phyloP scores from a whole-genome alignment of 2,113 vertebrate genomes.

The Haemorhous mexicanus region DNA sequence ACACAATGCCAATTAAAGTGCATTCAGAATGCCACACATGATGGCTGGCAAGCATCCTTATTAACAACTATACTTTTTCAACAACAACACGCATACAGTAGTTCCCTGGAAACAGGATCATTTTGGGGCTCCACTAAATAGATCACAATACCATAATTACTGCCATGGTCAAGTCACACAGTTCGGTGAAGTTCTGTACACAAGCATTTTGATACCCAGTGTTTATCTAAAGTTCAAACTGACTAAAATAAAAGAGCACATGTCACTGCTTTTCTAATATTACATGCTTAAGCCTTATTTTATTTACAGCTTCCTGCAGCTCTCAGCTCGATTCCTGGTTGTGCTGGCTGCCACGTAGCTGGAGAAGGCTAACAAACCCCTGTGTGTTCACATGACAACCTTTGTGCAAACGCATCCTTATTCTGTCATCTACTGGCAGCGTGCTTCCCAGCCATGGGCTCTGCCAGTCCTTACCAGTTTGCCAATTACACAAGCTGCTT shows the following conservation, averaged over 20 bases:
- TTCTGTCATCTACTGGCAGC: slow-evolving; percentile 77
- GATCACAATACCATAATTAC: background rate
- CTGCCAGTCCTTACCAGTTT: slow-evolving; percentile 85
- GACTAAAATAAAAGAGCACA: background rate
- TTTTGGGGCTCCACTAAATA: background rate
- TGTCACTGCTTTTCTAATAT: background rate
- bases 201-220: background rate
- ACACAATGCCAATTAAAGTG: background rate
- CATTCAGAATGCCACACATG: background rate
- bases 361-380: slow-evolving; percentile 71
- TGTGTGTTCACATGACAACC: slow-evolving; percentile 71
- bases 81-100: background rate
- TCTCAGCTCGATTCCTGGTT: slow-evolving; percentile 25
- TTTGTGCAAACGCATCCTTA: slow-evolving; percentile 74
- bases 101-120: background rate
- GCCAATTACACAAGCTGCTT: slow-evolving; percentile 90
- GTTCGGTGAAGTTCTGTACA: background rate
- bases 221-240: background rate
- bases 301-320: slow-evolving; percentile 23
- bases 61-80: background rate
- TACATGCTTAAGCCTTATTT: background rate
- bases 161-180: background rate
- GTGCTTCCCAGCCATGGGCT: slow-evolving; percentile 72
- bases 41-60: background rate
- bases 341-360: slow-evolving; percentile 24